Evolutionary conservation across 1,140 invertebrate species (phyloP), one percentile per base, ranked within the genome.

Genomic region (Helicoverpa armigera): DNA sequence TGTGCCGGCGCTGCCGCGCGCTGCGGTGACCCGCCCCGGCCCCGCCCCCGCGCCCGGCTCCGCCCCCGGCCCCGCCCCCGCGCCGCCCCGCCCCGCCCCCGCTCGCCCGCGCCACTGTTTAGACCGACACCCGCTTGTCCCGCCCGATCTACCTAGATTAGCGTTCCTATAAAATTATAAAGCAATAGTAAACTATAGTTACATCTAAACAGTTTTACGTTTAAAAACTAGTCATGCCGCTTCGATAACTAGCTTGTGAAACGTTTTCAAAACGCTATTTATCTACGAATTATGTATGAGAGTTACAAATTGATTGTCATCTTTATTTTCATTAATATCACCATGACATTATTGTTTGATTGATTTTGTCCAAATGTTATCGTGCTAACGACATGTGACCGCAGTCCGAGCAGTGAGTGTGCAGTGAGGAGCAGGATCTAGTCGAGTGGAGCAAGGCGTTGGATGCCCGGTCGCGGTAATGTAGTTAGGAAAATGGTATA

Each of bases 1-100:
- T 92, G 77, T 94, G 93, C 58, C 87, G 89, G n/a, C 90, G 89
- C 23, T 94, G 93, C 82, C 92, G 90, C 81, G 84, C 88, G 85
- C 87, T 85, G 89, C 89, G 92, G 91, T 93, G 92, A 92, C 92
- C 76, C 43, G 67, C 23, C 76, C 53, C 69, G 50, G n/a, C 53
- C 51, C 53, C 13, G 54, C 16, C 50, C 31, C 50, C 51, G 9
- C 63, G 23, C 12, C 31, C 61, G 81, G 60, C 73, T 56, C 58
- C 54, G 29, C 56, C 69, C 35, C 76, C 29, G 63, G 14, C 82
- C 53, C 53, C 63, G n/a, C 31, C 51, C 54, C 10, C 70, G 29
- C 56, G 23, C 58, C 56, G 35, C 2, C 56, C 70, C 70, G 70
- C 12, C 70, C 53, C 53, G 53, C 13, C 53, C 53, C 13, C 3